Evolutionary conservation across 2,888 invertebrate genomes (phyloP), one percentile per base, ranked within the genome.

Genomic region (Stenodema calcarata): DNA sequence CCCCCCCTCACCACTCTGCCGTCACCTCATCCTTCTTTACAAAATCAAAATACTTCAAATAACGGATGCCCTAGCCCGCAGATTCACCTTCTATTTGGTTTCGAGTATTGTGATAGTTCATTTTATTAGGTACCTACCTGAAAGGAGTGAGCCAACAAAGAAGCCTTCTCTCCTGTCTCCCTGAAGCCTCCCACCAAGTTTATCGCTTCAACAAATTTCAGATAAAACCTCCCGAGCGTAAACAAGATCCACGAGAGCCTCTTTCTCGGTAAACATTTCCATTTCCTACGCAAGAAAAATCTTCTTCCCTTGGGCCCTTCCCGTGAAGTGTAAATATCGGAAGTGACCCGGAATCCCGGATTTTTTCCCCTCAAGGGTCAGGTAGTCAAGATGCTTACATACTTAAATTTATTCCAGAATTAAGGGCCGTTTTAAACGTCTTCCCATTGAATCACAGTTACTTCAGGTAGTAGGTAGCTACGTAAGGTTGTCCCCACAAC

Each of bases 191-290:
- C 44, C 42, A 35, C 76, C 44, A 41, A 76, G 76, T 76, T 75
- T 76, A 76, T 76, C 76, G 73, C 73, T 76, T 18, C 14, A 42
- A 76, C 76, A 76, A 76, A 76, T 76, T 76, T 35, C 54, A 76
- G 76, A 76, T 76, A 76, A 76, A 76, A 76, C 2, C 76, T 18
- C 7, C 73, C 54, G 16, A 76, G 23, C 23, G 42, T 41, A 76
- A 76, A 76, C 76, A 76, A 35, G 28, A 27, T 28, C 42, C 42
- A n/a, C 12, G 44, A 76, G 76, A 42, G 23, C n/a, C 41, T 16
- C 54, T 54, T 42, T n/a, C 42, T 42, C 18, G 41, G 76, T 76
- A 76, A 76, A 76, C 76, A 76, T 42, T 76, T 42, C 44, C 42
- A 23, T 76, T 42, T 76, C 76, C 23, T 76, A 35, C 23, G 42